Conservation (phyloP, 30 jellyfish, hydroid and myxozoan genomes). For the Pseudorhiza aurosa region DNA sequence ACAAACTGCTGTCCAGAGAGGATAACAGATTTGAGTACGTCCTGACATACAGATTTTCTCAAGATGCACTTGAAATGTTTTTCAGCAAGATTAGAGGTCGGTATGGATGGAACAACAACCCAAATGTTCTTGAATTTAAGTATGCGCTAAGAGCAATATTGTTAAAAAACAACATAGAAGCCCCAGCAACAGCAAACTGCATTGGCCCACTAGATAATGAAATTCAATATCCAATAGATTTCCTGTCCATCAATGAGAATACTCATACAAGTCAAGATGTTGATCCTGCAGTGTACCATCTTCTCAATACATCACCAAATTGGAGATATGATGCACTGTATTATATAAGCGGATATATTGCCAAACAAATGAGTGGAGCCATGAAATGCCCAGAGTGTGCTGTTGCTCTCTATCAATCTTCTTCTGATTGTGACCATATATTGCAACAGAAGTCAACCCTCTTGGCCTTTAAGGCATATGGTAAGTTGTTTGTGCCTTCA, state of each 20-base stretch:
- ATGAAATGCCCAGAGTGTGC: slow-evolving; percentile 55
- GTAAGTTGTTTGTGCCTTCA: slow-evolving; percentile 41
- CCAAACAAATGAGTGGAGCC: slow-evolving; percentile 4
- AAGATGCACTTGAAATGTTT: slow-evolving; percentile 58
- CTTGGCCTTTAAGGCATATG: slow-evolving; percentile 27
- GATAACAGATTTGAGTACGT: slow-evolving; percentile 10
- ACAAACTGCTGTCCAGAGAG: not conserved
- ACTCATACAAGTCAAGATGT: too few species aligned
- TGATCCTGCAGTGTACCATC: slow-evolving; percentile 9
- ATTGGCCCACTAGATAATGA: too few species aligned
- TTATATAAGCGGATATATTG: slow-evolving; percentile 28
- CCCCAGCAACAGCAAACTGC: too few species aligned
- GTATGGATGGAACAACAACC: slow-evolving; percentile 57
- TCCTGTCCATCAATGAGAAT: too few species aligned
- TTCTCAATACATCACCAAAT: not conserved
- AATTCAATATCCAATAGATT: too few species aligned
- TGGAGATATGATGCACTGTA: slow-evolving; percentile 23
- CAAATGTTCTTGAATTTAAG: slow-evolving; percentile 35
- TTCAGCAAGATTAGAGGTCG: slow-evolving; percentile 59
- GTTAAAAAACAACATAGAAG: slow-evolving; percentile 24
- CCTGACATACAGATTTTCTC: slow-evolving; percentile 39
- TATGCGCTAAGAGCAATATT: slow-evolving; percentile 45
- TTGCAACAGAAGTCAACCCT: slow-evolving; percentile 36
- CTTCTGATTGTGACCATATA: too few species aligned
- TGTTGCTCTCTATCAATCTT: slow-evolving; percentile 20